Base-by-base conservation (phyloP, 2,888 invertebrate species). In the Polia nebulosa region DNA sequence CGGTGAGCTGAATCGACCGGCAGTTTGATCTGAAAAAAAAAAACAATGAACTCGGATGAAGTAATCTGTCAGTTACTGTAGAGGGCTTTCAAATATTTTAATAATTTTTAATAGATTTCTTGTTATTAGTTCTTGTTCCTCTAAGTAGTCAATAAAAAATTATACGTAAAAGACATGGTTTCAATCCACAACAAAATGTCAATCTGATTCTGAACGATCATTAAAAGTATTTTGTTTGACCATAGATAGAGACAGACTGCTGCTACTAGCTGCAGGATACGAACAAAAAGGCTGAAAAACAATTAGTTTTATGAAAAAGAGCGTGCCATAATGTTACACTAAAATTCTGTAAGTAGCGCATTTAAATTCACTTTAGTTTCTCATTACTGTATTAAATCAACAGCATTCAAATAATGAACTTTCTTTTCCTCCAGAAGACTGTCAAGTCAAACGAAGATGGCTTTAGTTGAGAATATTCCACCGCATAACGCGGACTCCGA, bases 401-500 rank as follows among this genome's bases (percentile, higher is more conserved):
- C 32, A n/a, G 3, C 52, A 53, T 25, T 17, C 53, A 41, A 52
- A 44, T n/a, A 49, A 52, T 25, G 5, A 58, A 79, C 59, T 79
- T 72, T 80, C 72, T 67, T 69, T 57, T 66, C 39, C 47, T 44
- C 36, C 65, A 76, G 76, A 79, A 71, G 59, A 72, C 60, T 70
- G 53, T 68, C 56, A 56, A 64, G 13, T 45, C 45, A 63, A 73
- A 55, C 62, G 78, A 80, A 78, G 70, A 94, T 94, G 93, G 88
- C 92, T 73, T 91, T 91, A 81, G 78, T 90, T 78, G 90, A 89
- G 76, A 91, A 87, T 82, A 85, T 91, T 72, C 78, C 85, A 66
- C 83, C 89, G 77, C 73, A 62, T 15, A 87, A 90, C 62, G 89
- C 70, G 75, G 95, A 95, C 70, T 94, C 93, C 1, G 96, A 96